Percentiles rank a stretch among this genome's conserved stretches.
Evolutionary conservation across 1,140 invertebrate species (phyloP).

Genomic region (Drosophila guanche): DNA sequence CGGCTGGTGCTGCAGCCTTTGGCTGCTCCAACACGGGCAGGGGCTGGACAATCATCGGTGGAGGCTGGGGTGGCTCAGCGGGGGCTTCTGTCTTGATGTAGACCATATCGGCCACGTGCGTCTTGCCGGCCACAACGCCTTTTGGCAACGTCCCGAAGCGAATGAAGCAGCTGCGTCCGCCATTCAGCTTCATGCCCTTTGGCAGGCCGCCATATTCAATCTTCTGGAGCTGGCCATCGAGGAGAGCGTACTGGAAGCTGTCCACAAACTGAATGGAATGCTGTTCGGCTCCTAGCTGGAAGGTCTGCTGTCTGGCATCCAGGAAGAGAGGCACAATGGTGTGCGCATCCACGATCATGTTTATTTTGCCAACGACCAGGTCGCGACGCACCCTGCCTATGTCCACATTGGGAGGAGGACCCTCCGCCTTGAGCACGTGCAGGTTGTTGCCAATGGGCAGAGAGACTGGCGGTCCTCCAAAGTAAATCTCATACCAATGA

Average conservation of each 20-base stretch:
- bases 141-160: slow-evolving; percentile 91
- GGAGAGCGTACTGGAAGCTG: slow-evolving; percentile 89
- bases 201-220: slow-evolving; percentile 96
- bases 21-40: slow-evolving; percentile 20
- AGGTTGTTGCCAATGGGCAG: slow-evolving; percentile 92
- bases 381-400: slow-evolving; percentile 89
- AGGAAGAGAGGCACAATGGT: slow-evolving; percentile 91
- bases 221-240: slow-evolving; percentile 92
- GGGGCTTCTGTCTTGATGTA: slow-evolving; percentile 83
- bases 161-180: slow-evolving; percentile 92
- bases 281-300: slow-evolving; percentile 89
- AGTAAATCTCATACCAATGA: slow-evolving; percentile 93
- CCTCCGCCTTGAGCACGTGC: slow-evolving; percentile 91
- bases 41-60: slow-evolving; percentile 47
- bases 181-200: slow-evolving; percentile 92
- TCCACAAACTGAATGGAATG: slow-evolving; percentile 92
- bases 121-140: slow-evolving; percentile 88
- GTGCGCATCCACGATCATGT: slow-evolving; percentile 91
- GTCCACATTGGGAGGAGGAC: slow-evolving; percentile 93
- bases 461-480: slow-evolving; percentile 93
- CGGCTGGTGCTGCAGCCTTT: slow-evolving; percentile 13
- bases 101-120: slow-evolving; percentile 89
- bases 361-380: slow-evolving; percentile 92
- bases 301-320: slow-evolving; percentile 93
- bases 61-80: slow-evolving; percentile 54